Conservation (phyloP, 2,888 invertebrate genomes). For the Archaeoteleia sp. region DNA sequence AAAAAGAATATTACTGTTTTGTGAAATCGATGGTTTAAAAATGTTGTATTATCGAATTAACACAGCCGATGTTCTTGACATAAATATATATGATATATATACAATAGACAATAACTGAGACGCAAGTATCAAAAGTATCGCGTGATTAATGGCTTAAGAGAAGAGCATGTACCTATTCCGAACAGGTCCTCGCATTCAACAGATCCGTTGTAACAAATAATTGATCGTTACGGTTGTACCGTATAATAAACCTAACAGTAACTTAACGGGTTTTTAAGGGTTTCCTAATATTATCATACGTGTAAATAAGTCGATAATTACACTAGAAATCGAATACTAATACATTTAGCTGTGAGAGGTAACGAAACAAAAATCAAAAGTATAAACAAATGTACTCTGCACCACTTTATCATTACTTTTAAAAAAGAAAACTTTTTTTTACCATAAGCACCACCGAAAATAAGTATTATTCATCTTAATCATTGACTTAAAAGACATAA, state of each 20-base stretch:
- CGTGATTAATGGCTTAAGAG: slow-evolving; percentile 47
- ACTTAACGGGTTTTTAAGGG: slow-evolving; percentile 54
- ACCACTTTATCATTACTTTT: slow-evolving; percentile 21
- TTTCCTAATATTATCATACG: slow-evolving; percentile 54
- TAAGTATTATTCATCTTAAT: slow-evolving; percentile 19
- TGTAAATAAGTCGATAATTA: slow-evolving; percentile 52
- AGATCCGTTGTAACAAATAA: slow-evolving; percentile 43
- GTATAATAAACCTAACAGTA: slow-evolving; percentile 48
- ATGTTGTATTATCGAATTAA: slow-evolving; percentile 17
- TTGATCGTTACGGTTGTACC: slow-evolving; percentile 46
- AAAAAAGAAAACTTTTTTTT: neutral
- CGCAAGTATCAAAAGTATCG: slow-evolving; percentile 53
- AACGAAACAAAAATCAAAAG: slow-evolving; percentile 46
- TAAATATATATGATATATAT: too few species aligned
- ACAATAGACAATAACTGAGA: slow-evolving; percentile 54
- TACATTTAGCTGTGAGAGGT: slow-evolving; percentile 47
- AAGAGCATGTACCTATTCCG: slow-evolving; percentile 48
- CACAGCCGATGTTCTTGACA: too few species aligned
- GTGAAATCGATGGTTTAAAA: slow-evolving; percentile 26
- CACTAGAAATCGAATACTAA: slow-evolving; percentile 46
- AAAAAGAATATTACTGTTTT: neutral
- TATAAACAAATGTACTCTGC: slow-evolving; percentile 38
- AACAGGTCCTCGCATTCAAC: slow-evolving; percentile 54
- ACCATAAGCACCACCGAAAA: slow-evolving; percentile 4
- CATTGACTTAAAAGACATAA: slow-evolving; percentile 5